These are phyloP conservation scores for Cephus spinipes DNA, from an alignment of 2,888 invertebrate species.

Conservation along the genomic window DNA sequence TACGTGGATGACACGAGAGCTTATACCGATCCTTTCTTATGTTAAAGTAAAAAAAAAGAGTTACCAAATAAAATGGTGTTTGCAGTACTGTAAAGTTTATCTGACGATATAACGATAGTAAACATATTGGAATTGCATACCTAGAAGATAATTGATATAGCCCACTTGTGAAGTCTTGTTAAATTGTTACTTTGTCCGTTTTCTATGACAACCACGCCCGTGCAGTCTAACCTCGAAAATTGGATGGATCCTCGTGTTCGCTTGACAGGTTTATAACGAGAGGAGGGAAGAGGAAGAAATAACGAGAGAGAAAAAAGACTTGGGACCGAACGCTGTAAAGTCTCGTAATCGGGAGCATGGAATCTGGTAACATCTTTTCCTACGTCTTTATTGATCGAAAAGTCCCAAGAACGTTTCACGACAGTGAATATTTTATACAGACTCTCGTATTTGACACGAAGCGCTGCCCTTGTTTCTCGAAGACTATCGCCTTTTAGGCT, in stretches of 20 bases:
- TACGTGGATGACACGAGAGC: neutral
- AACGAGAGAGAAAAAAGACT: neutral
- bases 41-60: neutral
- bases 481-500: slow-evolving; percentile 36
- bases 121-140: neutral
- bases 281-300: neutral
- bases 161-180: neutral
- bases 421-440: neutral
- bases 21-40: neutral
- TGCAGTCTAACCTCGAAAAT: neutral
- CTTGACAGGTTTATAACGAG: neutral
- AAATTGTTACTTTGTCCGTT: neutral
- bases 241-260: neutral
- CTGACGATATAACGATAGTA: neutral
- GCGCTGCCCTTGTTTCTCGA: slow-evolving; percentile 24
- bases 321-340: neutral
- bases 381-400: neutral
- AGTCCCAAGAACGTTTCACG: neutral
- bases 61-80: neutral
- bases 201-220: neutral
- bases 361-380: neutral
- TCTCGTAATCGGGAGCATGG: neutral
- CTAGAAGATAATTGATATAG: neutral
- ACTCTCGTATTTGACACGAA: neutral
- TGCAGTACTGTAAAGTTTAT: neutral